Base-by-base conservation (phyloP, 1,140 invertebrate genomes). In the Drosophila micromelanica region DNA sequence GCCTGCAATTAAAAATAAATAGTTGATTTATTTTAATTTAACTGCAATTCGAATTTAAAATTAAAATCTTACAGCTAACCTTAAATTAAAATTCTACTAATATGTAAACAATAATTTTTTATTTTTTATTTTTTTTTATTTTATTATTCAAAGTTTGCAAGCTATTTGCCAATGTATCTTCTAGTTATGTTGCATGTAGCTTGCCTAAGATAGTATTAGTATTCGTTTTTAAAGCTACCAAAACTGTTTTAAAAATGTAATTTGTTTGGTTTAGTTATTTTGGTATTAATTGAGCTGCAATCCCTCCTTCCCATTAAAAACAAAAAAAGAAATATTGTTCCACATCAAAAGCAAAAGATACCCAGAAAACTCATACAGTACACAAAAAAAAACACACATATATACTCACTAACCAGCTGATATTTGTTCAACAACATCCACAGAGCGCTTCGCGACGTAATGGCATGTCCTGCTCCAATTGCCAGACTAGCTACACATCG, bases 401-500 rank as follows among this genome's bases (percentile, higher is more conserved):
- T 11, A 17, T 13, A 7, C 12, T 3, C 4, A 49, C 27, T 73
- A 63, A 72, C 30, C 13, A 3, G 7, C 8, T 17, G 13, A 42
- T 56, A 8, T 11, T 45, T 15, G 9, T 46, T 0, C 7, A 23
- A 13, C 32, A 51, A 27, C 23, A 42, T 52, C 13, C 48, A n/a
- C 38, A 92, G 91, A 92, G 86, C 60, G 86, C 90, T 27, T 80
- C 86, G 3, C 94, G 96, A 90, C 94, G 97, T 70, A 94, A 95
- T 9, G 98, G 98, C 51, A 94, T 98, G 65, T 94, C 94, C 54
- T 99, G 98, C 93, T 96, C 96, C 79, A 99, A 99, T 92, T 99
- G 98, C 92, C 93, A 94, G 57, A 98, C 98, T 1, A 94, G 92
- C 13, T 95, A 95, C 5, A 98, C 98, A 6, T 98, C 97, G 3